These are phyloP conservation scores for Podarcis cretensis DNA, from an alignment of 2,113 vertebrate genomes.

Conservation along the genomic window DNA sequence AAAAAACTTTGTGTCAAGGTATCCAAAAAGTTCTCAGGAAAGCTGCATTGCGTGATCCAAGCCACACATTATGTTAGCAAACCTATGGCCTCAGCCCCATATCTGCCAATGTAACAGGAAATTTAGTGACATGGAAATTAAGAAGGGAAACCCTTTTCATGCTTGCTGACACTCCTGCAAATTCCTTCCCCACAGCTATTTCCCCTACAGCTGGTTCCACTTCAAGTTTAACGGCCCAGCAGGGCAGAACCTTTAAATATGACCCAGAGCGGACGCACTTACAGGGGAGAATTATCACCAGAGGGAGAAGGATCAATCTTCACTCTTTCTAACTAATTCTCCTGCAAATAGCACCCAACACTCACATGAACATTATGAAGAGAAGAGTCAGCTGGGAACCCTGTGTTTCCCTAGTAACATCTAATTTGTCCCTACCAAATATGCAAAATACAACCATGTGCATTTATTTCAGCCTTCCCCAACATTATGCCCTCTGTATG, in stretches of 20 bases:
- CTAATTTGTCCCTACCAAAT: not conserved
- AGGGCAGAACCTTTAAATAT: not conserved
- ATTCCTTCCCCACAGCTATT: no score
- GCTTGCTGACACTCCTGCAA: not conserved
- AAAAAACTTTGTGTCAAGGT: not conserved
- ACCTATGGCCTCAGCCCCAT: not conserved
- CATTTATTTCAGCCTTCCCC: not conserved
- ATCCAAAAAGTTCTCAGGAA: not conserved
- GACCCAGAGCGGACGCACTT: not conserved
- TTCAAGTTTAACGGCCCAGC: not conserved
- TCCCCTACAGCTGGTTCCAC: not conserved
- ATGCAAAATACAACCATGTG: not conserved
- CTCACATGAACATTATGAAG: not conserved
- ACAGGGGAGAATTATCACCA: not conserved
- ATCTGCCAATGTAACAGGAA: not conserved
- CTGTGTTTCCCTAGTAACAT: not conserved
- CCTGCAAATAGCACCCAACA: not conserved
- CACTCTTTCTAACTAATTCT: not conserved
- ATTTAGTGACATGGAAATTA: not conserved
- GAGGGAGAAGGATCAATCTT: not conserved
- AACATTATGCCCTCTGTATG: no score
- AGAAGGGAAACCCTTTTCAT: not conserved
- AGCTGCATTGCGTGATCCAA: not conserved
- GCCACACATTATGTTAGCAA: not conserved
- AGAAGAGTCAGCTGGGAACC: not conserved